A percentile compares a stretch with the other conserved stretches of the same genome.
Conservation (phyloP, 2,888 invertebrate genomes). For the Pseudanteris insignis region DNA sequence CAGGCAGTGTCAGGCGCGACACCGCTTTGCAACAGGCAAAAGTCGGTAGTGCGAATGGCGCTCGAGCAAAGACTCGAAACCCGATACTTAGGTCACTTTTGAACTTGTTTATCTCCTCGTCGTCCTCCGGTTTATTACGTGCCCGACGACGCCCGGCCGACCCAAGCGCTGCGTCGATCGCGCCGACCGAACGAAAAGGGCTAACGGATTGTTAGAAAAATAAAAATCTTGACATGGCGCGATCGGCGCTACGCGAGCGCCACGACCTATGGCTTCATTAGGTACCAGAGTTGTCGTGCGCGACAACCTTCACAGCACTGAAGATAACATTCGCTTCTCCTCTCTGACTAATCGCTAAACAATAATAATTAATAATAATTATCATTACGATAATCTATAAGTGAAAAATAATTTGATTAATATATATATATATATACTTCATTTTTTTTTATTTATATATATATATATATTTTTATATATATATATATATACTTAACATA, state of each 20-base stretch:
- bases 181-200: constrained; percentile 3
- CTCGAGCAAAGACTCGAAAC: constrained; percentile 44
- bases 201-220: constrained; percentile 11
- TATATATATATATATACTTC: constrained; percentile 28
- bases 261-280: constrained; percentile 56
- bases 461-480: constrained; percentile 3
- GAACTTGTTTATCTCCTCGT: not conserved
- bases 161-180: constrained; percentile 4
- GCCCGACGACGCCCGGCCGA: constrained; percentile 1
- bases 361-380: constrained; percentile 51
- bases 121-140: constrained; percentile 1
- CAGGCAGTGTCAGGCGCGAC: constrained; percentile 4
- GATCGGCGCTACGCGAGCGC: constrained; percentile 32
- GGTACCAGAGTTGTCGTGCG: constrained; percentile 57
- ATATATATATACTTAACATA: constrained; percentile 55
- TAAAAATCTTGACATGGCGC: constrained; percentile 17
- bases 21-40: constrained; percentile 26
- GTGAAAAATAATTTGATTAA: constrained; percentile 64
- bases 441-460: too few species aligned
- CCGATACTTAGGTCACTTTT: constrained; percentile 9
- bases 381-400: constrained; percentile 59
- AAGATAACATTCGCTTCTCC: constrained; percentile 48
- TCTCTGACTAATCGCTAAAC: constrained; percentile 62
- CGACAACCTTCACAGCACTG: constrained; percentile 65
- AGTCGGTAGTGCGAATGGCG: constrained; percentile 36